Base-by-base conservation (phyloP, 2,888 invertebrate species). In the Euzophera pinguis region DNA sequence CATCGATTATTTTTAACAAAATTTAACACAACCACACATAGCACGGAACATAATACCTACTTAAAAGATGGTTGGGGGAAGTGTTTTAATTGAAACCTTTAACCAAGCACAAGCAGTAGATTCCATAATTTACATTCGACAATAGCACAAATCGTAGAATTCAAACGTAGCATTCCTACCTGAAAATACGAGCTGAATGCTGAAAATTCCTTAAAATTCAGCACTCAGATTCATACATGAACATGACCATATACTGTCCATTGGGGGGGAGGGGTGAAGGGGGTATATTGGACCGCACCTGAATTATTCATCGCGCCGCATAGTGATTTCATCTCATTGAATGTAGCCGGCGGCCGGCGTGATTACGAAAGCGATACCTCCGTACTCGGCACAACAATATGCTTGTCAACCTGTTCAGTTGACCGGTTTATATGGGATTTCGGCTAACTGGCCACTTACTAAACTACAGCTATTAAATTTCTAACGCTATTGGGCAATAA, bases 251-350 rank as follows among this genome's bases (percentile, higher is more conserved):
- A 54, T 50, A 47, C 41, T 41, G 59, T 54, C 56, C 60, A 59
- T 27, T 55, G 57, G 61, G 55, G 55, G 59, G 61, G 66, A 55
- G 55, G 59, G 61, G 66, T 65, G 66, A 57, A 60, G 60, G 61
- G 63, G 69, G 61, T 63, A 62, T 53, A 63, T 61, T 69, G 72
- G 65, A 79, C 81, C 83, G 75, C 85, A 81, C 76, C 77, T 89
- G 88, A 88, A 89, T 89, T 82, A 89, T 89, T 89, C 89, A 89
- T 89, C 78, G 67, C 66, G 81, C 81, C 86, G 84, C 89, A 88
- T 88, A 88, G 89, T 88, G 89, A 89, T 89, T 89, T 88, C 85
- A 87, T 87, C 87, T 88, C 88, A 89, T 89, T 89, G 87, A 89
- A 86, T 81, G 80, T 79, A 71, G 72, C 77, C 75, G 78, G 70